A percentile compares a stretch with the other conserved stretches of the same genome.
Conservation (phyloP, 2,888 invertebrate genomes). For the Crocallis elinguaria region DNA sequence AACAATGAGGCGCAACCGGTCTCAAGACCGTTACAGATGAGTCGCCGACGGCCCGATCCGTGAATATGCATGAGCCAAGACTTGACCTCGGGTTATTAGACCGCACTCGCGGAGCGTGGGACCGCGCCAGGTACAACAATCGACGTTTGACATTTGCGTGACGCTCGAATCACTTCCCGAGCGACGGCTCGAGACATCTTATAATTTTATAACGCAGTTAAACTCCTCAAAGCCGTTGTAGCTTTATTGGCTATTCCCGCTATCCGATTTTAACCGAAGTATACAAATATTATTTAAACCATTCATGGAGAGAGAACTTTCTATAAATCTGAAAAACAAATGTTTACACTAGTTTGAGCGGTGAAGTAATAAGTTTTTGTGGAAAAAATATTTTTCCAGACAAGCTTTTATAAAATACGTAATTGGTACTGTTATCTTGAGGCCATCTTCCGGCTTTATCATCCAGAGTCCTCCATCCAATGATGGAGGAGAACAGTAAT, state of each 20-base stretch:
- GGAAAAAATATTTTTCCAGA: too few species aligned
- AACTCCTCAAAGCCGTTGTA: conserved; percentile 1
- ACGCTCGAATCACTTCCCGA: conserved; percentile 49
- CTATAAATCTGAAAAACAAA: not conserved
- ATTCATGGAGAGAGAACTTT: not conserved
- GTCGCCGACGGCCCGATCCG: conserved; percentile 64
- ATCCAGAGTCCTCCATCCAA: too few species aligned
- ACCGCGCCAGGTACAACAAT: conserved; percentile 63
- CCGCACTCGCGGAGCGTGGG: conserved; percentile 74
- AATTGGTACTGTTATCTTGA: too few species aligned
- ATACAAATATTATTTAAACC: too few species aligned
- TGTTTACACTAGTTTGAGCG: conserved; percentile 13
- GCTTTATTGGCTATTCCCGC: too few species aligned
- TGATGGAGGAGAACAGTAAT: too few species aligned
- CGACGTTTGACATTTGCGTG: conserved; percentile 67
- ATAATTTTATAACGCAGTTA: conserved; percentile 24
- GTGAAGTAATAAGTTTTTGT: too few species aligned
- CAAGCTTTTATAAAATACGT: too few species aligned
- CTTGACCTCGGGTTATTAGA: conserved; percentile 82
- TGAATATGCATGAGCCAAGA: conserved; percentile 82
- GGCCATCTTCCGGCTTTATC: too few species aligned
- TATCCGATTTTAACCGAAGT: not conserved
- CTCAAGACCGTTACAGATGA: conserved; percentile 82
- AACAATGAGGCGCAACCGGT: conserved; percentile 82
- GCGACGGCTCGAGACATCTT: conserved; percentile 37